These are phyloP conservation scores for Calliopum simillimum DNA, from an alignment of 2,888 invertebrate species.

Conservation along the genomic window DNA sequence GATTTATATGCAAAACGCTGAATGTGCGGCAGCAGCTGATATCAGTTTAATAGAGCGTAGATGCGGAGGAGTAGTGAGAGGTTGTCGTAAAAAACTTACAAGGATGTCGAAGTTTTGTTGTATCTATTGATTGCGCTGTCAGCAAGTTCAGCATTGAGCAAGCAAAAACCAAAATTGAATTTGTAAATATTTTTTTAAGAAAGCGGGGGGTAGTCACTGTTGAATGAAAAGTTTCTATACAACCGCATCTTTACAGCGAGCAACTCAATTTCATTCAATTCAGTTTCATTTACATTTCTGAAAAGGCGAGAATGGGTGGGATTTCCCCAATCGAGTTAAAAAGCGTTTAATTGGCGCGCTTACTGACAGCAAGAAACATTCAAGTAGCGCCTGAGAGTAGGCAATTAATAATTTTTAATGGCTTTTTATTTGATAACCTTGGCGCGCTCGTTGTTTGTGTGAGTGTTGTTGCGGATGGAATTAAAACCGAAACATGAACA, in stretches of 20 bases:
- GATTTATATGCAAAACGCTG: slow-evolving; percentile 1
- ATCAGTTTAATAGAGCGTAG: too few relatives aligned
- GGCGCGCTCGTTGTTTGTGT: neutral
- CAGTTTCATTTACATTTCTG: slow-evolving; percentile 12
- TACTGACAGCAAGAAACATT: slow-evolving; percentile 30
- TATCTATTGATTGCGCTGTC: too few relatives aligned
- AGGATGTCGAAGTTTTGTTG: too few relatives aligned
- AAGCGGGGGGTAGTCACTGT: too few relatives aligned
- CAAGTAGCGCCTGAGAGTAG: slow-evolving; percentile 42
- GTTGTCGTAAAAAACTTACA: too few relatives aligned
- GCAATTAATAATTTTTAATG: slow-evolving; percentile 52
- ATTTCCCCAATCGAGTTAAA: neutral
- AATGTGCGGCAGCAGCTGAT: neutral
- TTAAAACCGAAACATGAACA: too few relatives aligned
- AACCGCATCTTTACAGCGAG: slow-evolving; percentile 6
- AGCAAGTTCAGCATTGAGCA: too few relatives aligned
- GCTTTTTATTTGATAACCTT: slow-evolving; percentile 18
- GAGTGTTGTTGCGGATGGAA: too few relatives aligned
- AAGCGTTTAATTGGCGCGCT: slow-evolving; percentile 14
- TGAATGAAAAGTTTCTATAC: neutral
- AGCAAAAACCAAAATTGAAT: too few relatives aligned
- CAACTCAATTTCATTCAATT: slow-evolving; percentile 7
- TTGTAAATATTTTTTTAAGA: too few relatives aligned
- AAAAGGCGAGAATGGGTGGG: neutral
- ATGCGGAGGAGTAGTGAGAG: too few relatives aligned